Conservation (phyloP, 2,113 vertebrate species). For the Carassius gibelio region DNA sequence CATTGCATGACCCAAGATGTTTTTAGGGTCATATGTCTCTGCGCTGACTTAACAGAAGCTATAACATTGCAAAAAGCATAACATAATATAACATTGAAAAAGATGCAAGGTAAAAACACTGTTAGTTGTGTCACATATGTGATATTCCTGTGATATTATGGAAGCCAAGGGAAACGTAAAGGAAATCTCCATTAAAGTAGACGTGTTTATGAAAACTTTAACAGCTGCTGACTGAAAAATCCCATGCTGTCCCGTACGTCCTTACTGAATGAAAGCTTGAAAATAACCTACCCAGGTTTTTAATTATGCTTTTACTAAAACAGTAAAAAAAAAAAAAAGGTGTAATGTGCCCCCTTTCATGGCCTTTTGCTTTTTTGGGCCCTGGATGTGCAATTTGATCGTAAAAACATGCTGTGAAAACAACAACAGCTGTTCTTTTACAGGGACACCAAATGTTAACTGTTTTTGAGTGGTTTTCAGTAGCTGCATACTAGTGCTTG, state of each 20-base stretch:
- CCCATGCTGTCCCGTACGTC: not conserved
- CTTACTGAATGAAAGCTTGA: not conserved
- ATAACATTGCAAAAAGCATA: not conserved
- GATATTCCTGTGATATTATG: too few species aligned
- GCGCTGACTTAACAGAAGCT: not conserved
- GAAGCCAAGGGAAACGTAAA: not conserved
- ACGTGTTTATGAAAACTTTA: slow-evolving; percentile 9
- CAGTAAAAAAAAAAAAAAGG: not conserved
- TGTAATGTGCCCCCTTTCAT: not conserved
- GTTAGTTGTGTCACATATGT: too few species aligned
- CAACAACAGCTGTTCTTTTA: not conserved
- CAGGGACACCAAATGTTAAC: not conserved
- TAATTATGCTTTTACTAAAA: not conserved
- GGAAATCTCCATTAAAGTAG: not conserved
- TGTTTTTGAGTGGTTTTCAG: not conserved
- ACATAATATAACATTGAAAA: not conserved
- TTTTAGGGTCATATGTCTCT: too few species aligned
- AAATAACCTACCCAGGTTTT: not conserved
- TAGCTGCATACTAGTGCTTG: not conserved
- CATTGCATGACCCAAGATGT: too few species aligned
- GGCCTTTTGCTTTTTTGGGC: not conserved
- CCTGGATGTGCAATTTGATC: not conserved
- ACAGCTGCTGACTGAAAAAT: not conserved
- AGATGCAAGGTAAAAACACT: not conserved
- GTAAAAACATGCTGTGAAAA: not conserved